phyloP scores from a whole-genome alignment of 1,140 invertebrate genomes.

The Drusus annulatus region DNA sequence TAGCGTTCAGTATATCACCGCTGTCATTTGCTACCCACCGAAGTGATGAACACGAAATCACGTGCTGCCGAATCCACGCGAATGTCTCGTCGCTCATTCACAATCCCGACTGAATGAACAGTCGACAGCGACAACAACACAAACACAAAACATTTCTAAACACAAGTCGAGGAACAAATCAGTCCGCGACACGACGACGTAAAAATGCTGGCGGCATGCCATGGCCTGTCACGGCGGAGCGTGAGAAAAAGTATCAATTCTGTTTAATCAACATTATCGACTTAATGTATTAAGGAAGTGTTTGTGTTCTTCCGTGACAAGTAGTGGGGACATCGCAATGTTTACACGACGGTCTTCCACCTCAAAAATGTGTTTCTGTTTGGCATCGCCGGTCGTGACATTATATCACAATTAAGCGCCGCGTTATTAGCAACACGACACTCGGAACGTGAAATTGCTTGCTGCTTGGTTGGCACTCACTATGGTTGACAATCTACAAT shows the following conservation, averaged over 20 bases:
- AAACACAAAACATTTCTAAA: slow-evolving; percentile 17
- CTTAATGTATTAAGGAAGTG: neutral
- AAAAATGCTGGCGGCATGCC: slow-evolving; percentile 27
- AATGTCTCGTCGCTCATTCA: slow-evolving; percentile 5
- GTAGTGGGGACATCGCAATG: neutral
- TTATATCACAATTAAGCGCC: too few species aligned
- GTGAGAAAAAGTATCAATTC: slow-evolving; percentile 24
- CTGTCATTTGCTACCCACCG: too few species aligned
- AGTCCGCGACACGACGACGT: neutral
- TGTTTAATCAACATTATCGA: slow-evolving; percentile 8
- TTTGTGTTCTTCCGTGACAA: neutral
- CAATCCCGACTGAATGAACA: slow-evolving; percentile 2
- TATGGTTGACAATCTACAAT: too few species aligned
- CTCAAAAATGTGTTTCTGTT: neutral
- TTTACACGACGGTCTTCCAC: slow-evolving; percentile 16
- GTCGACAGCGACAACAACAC: neutral
- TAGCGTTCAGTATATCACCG: too few species aligned
- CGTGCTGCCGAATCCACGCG: neutral
- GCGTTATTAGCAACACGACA: too few species aligned
- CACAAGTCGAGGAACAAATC: neutral
- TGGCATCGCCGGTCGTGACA: neutral
- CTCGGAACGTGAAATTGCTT: neutral
- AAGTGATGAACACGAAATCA: too few species aligned
- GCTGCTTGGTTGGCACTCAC: too few species aligned
- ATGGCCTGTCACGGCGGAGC: neutral